Base-by-base conservation (phyloP, 2,888 invertebrate species). In the Ennomos quercinarius region DNA sequence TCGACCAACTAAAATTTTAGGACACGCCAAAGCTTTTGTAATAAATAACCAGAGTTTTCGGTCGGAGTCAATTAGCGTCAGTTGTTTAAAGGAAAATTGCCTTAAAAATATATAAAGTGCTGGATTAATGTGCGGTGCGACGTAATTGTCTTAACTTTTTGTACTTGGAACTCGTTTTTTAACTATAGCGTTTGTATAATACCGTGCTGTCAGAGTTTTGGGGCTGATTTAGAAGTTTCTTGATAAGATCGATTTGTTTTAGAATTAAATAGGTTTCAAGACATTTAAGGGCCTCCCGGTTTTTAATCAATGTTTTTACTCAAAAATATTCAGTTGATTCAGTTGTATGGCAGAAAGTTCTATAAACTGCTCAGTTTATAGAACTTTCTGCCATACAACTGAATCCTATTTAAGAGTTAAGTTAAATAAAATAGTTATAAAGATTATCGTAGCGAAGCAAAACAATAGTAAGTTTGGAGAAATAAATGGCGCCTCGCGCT, bases 51-150 rank as follows among this genome's bases (percentile, higher is more conserved):
- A 41, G 67, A 70, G 68, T 65, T 73, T 68, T 66, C 63, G 64
- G 71, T 74, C 67, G 53, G 48, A 76, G 74, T 80, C 73, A 79
- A 81, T 81, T 80, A 80, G 68, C 72, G 70, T 74, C 66, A 73
- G 76, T 78, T 76, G 75, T 81, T 77, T 75, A 70, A 64, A 61
- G 58, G 61, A 59, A 64, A 67, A 67, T 68, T 67, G 61, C 63
- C 65, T 66, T 59, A 63, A 74, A 71, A 71, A 74, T 72, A 71
- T 68, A 67, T 62, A 62, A 68, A 57, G 57, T 66, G 54, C 52
- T 38, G 17, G 41, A 67, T 61, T 59, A 68, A 64, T 64, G 52
- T 50, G 50, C 46, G 58, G 52, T 50, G 49, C 45, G 58, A 36
- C 58, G 58, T 72, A 70, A 73, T 73, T 73, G 68, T 69, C 57